Evolutionary conservation across 2,113 vertebrate genomes (phyloP), one percentile per base, ranked within the genome.

Genomic region (Chaetodon auriga): DNA sequence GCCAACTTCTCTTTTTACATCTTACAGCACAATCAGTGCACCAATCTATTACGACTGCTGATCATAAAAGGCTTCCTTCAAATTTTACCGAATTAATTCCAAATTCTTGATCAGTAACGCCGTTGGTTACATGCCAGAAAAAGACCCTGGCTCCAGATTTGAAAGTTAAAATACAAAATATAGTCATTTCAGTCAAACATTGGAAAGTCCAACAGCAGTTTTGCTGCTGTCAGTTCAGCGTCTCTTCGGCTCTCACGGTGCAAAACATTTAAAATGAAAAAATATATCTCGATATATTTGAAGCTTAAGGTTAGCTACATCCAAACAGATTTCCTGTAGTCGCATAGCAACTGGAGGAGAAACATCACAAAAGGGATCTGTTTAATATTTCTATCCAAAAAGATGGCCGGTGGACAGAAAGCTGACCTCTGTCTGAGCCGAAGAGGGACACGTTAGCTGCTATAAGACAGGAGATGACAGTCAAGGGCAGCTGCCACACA

Each of bases 401-500:
- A n/a, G 54, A 36, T 72, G 68, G 49, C 49, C 10, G 4, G 57
- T 54, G 70, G 62, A 64, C 35, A 36, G 16, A 23, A 77, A 46
- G 15, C 66, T 77, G 55, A 84, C 36, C 69, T 89, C 66, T 19
- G 66, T 55, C 69, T 85, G 68, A 81, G 83, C 58, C 57, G 4
- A 43, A 55, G 61, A 58, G 55, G 36, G 81, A 81, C 60, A 14
- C 48, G 51, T 60, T 63, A 71, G 53, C 57, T 70, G 43, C 45
- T 80, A 15, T 19, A 60, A 60, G 38, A 74, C 23, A 21, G 25
- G 23, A 54, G 75, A 46, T 18, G 36, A 57, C 30, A 48, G 66
- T 78, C 55, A 81, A 75, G 86, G 81, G 70, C 84, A 83, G 64
- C 66, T 73, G 79, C 78, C 73, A 68, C 72, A 65, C 61, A 51